phyloP scores from a whole-genome alignment of 2,888 invertebrate species.

The Drosophila antonietae region DNA sequence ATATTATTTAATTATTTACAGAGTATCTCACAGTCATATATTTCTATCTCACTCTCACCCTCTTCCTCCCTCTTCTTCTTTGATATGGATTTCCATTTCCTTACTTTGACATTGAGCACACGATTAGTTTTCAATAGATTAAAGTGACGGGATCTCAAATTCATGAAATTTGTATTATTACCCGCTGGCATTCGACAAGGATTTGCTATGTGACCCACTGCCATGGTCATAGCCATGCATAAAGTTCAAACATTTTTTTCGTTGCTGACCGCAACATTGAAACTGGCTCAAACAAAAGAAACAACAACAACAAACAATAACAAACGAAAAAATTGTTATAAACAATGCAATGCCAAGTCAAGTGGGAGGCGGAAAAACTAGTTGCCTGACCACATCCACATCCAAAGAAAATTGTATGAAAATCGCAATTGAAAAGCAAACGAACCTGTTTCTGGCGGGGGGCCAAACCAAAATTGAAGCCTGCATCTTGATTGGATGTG shows the following conservation, averaged over 20 bases:
- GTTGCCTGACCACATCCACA: slow-evolving; percentile 40
- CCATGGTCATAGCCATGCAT: slow-evolving; percentile 43
- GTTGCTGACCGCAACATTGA: slow-evolving; percentile 60
- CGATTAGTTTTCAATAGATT: slow-evolving; percentile 12
- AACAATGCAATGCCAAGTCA: slow-evolving; percentile 26
- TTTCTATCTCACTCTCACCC: not conserved
- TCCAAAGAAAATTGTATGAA: slow-evolving; percentile 24
- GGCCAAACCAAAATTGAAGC: slow-evolving; percentile 41
- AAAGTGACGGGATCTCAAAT: not conserved
- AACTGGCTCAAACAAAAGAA: slow-evolving; percentile 26
- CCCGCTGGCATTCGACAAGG: not conserved
- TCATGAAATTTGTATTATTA: not conserved
- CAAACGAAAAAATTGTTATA: slow-evolving; percentile 34
- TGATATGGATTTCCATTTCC: slow-evolving; percentile 26
- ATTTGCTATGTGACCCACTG: slow-evolving; percentile 67
- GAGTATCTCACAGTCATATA: not conserved
- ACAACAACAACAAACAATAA: slow-evolving; percentile 1
- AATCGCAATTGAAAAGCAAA: slow-evolving; percentile 52
- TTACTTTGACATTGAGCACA: slow-evolving; percentile 1
- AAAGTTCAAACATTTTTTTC: slow-evolving; percentile 49
- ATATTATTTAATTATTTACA: not conserved
- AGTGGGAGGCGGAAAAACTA: slow-evolving; percentile 63
- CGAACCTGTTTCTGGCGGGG: slow-evolving; percentile 60
- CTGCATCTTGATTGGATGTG: slow-evolving; percentile 14
- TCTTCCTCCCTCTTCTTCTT: not conserved